Evolutionary conservation across 1,140 invertebrate genomes (phyloP).

Genomic region (Trissolcus basalis): DNA sequence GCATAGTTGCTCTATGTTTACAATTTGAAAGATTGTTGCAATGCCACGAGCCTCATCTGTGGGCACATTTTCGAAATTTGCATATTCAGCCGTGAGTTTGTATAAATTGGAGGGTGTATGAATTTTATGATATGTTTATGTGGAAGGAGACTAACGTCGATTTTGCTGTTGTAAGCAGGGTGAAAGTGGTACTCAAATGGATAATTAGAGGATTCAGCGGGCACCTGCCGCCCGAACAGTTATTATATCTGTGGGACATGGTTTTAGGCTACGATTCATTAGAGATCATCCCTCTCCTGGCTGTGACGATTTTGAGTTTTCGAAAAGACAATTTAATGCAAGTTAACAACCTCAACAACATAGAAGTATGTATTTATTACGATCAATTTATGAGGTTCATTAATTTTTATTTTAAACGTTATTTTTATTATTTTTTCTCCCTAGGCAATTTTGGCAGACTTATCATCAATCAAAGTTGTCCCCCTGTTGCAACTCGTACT

Average conservation of each 20-base stretch:
- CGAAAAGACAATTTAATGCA: slow-evolving; percentile 94
- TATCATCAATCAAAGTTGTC: slow-evolving; percentile 92
- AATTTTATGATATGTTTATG: too few relatives aligned
- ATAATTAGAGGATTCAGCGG: slow-evolving; percentile 96
- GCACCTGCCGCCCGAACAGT: slow-evolving; percentile 92
- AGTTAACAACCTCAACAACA: slow-evolving; percentile 88
- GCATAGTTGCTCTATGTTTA: slow-evolving; percentile 87
- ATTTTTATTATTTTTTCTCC: slow-evolving; percentile 63
- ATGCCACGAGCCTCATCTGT: slow-evolving; percentile 90
- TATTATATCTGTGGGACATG: slow-evolving; percentile 93
- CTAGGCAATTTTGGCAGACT: slow-evolving; percentile 89
- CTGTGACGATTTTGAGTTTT: slow-evolving; percentile 93
- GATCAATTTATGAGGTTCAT: too few relatives aligned
- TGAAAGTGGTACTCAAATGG: slow-evolving; percentile 96
- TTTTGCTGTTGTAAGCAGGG: slow-evolving; percentile 75
- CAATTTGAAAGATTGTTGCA: slow-evolving; percentile 94
- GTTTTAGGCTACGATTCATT: slow-evolving; percentile 94
- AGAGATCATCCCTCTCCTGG: slow-evolving; percentile 90
- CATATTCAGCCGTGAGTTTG: slow-evolving; percentile 91
- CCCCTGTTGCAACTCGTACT: slow-evolving; percentile 86
- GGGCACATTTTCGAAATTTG: slow-evolving; percentile 91
- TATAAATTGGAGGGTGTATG: background rate
- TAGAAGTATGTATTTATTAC: slow-evolving; percentile 79
- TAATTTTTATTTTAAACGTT: background rate
- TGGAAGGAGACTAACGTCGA: background rate